Evolutionary conservation across 2,113 vertebrate species (phyloP).

Genomic region (Fregata magnificens): DNA sequence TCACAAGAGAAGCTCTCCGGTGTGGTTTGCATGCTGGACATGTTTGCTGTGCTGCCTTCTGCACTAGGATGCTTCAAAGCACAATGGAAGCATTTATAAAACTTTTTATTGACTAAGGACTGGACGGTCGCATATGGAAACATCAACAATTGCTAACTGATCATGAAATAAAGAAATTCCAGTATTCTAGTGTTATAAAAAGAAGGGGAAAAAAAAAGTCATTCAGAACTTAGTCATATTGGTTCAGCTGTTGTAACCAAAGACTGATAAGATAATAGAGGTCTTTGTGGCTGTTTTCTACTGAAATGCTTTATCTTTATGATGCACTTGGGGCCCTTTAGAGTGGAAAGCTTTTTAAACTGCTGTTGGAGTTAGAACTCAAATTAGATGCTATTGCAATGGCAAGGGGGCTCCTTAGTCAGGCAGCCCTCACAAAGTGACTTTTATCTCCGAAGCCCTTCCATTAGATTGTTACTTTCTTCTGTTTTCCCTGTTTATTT

Average conservation of each 20-base stretch:
- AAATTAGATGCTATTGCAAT: slow-evolving; percentile 89
- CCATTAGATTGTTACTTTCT: slow-evolving; percentile 77
- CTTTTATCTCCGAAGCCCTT: slow-evolving; percentile 90
- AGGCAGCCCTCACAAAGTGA: slow-evolving; percentile 86
- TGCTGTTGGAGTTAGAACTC: slow-evolving; percentile 91
- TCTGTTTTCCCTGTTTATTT: slow-evolving; percentile 82
- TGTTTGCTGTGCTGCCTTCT: slow-evolving; percentile 72
- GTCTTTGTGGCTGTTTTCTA: slow-evolving; percentile 94
- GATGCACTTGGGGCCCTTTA: slow-evolving; percentile 95
- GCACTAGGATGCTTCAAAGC: slow-evolving; percentile 71
- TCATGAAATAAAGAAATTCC: slow-evolving; percentile 92
- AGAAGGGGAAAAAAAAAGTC: slow-evolving; percentile 74
- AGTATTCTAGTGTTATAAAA: slow-evolving; percentile 82
- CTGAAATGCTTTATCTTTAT: slow-evolving; percentile 97
- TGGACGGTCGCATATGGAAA: slow-evolving; percentile 85
- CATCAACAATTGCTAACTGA: slow-evolving; percentile 88
- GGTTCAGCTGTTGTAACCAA: slow-evolving; percentile 96
- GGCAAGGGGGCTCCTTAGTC: slow-evolving; percentile 70
- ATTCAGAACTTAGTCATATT: slow-evolving; percentile 94
- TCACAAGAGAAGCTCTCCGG: background rate
- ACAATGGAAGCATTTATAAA: slow-evolving; percentile 88
- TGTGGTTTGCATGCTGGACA: slow-evolving; percentile 65
- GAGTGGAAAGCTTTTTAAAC: slow-evolving; percentile 92
- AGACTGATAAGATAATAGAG: slow-evolving; percentile 94
- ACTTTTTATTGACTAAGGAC: slow-evolving; percentile 86